Base-by-base conservation (phyloP, 2,797 vertebrate species). In the Myiotriccus ornatus region DNA sequence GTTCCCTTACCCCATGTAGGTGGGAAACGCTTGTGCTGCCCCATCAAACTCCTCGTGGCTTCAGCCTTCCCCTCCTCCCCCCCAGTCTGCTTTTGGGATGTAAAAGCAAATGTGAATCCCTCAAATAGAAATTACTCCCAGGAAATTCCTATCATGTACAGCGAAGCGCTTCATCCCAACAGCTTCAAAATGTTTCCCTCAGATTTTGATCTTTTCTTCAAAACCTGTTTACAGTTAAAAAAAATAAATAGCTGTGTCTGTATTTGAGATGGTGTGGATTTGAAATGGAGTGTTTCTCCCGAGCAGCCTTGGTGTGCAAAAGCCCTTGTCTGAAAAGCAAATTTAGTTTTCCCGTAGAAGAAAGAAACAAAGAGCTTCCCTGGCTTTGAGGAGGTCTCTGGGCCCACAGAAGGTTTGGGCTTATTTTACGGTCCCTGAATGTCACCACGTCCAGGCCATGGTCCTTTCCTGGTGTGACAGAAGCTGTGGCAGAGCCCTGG, bases 201-300 rank as follows among this genome's bases (percentile, higher is more conserved):
- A 63, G 95, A 93, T 94, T 95, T 95, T 94, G 94, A 96, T 96
- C 96, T 96, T 73, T 73, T 83, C 93, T 94, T 96, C 95, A 93
- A 92, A 96, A 92, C 94, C 94, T 96, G 92, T 89, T 95, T 89
- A 76, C 81, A 53, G 96, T 89, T 76, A 0, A 60, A 74, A 84
- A 71, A 74, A 71, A 46, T 23, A 49, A 44, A 70, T 57, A 89
- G 77, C 21, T 22, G 44, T 59, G 63, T 73, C 18, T 87, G 82
- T 65, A 52, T 91, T 94, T 71, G 78, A 82, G 91, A 83, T 77
- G 34, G 80, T 12, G 53, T 32, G 84, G 14, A 50, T 91, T 91
- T 74, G 88, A 74, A 91, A 91, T 50, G 44, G 88, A 76, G 69
- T 35, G 24, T 85, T 87, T 57, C 74, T 62, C 53, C 17, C 39